These are phyloP conservation scores for Drosophila pruinosa DNA, from an alignment of 1,140 invertebrate genomes.

Conservation along the genomic window DNA sequence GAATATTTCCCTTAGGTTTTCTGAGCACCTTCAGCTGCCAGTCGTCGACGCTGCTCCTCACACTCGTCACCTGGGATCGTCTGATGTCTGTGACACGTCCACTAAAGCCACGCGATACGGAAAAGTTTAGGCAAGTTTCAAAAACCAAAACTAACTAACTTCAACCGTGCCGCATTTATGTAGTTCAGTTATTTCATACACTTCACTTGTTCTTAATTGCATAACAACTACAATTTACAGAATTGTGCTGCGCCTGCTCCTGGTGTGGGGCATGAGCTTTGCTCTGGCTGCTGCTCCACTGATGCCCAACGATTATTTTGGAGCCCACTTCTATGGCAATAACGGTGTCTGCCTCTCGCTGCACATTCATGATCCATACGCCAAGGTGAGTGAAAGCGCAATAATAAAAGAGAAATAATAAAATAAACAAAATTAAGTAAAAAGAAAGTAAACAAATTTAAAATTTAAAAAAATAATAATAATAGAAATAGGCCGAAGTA, in stretches of 20 bases:
- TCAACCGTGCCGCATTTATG: too few relatives aligned
- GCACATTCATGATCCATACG: conserved; percentile 86
- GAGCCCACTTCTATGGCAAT: conserved; percentile 85
- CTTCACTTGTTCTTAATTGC: too few relatives aligned
- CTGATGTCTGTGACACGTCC: conserved; percentile 86
- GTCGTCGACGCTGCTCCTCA: conserved; percentile 86
- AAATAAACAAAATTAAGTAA: neutral
- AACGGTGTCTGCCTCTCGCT: conserved; percentile 87
- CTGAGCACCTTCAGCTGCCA: conserved; percentile 88
- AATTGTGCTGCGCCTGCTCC: conserved; percentile 81
- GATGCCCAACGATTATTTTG: conserved; percentile 83
- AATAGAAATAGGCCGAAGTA: too few relatives aligned
- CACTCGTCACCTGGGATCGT: conserved; percentile 86
- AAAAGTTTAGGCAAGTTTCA: conserved; percentile 56
- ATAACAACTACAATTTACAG: conserved; percentile 44
- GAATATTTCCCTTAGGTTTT: conserved; percentile 83
- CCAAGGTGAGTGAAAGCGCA: conserved; percentile 79
- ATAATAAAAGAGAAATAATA: neutral
- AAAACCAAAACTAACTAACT: too few relatives aligned
- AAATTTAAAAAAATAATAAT: too few relatives aligned
- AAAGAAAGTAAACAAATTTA: neutral
- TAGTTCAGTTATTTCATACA: too few relatives aligned
- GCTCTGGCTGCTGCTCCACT: conserved; percentile 84
- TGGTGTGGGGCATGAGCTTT: conserved; percentile 84
- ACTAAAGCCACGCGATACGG: conserved; percentile 81